A percentile compares a stretch with the other conserved stretches of the same genome.
These are phyloP conservation scores for Ceratina japonica DNA, from an alignment of 1,140 invertebrate species.

Conservation along the genomic window DNA sequence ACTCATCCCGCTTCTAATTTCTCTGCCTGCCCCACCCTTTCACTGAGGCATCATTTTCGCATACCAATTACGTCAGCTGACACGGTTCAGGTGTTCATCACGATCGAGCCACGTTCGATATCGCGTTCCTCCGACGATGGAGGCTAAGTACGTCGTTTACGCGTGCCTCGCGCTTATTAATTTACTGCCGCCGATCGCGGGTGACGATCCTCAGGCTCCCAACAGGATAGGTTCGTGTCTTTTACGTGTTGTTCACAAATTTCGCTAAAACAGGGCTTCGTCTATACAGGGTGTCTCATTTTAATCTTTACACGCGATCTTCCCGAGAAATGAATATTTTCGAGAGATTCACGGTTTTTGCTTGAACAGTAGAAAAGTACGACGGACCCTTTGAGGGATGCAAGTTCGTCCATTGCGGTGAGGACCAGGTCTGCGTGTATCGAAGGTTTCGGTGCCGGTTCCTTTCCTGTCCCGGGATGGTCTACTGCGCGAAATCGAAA, in stretches of 20 bases:
- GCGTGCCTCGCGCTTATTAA: not conserved
- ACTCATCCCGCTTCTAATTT: no score
- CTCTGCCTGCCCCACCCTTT: no score
- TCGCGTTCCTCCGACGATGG: slow-evolving; percentile 32
- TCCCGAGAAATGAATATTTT: no score
- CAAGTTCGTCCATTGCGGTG: slow-evolving; percentile 55
- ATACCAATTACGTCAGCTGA: not conserved
- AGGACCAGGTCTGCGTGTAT: slow-evolving; percentile 60
- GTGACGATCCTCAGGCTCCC: not conserved
- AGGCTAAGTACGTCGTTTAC: slow-evolving; percentile 3
- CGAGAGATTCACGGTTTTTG: no score
- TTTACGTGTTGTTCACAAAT: not conserved
- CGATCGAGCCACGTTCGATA: not conserved
- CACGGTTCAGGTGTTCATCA: slow-evolving; percentile 22
- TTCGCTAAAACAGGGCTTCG: not conserved
- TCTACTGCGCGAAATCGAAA: slow-evolving; percentile 65
- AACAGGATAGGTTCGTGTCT: slow-evolving; percentile 15
- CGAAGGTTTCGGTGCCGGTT: slow-evolving; percentile 69
- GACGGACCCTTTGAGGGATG: slow-evolving; percentile 37
- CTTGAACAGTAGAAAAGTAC: not conserved
- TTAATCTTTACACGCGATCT: no score
- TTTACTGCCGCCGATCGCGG: not conserved
- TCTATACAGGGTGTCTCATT: no score
- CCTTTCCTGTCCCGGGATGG: slow-evolving; percentile 68
- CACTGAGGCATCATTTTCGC: not conserved